These are phyloP conservation scores for Genyomyrus donnyi DNA, from an alignment of 2,113 vertebrate genomes.

Conservation along the genomic window DNA sequence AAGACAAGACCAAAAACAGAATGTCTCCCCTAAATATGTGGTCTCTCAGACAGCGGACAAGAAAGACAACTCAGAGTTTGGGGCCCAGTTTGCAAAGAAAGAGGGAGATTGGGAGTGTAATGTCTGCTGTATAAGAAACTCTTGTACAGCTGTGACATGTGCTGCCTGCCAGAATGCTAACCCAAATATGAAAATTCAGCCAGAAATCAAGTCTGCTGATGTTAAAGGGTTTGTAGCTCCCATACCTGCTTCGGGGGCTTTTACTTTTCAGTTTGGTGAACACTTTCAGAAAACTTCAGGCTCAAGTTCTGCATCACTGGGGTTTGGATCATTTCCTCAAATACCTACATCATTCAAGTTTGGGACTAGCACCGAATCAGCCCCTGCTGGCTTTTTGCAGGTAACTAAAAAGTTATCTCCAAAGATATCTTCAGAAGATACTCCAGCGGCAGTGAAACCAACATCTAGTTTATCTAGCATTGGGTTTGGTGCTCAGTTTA, in stretches of 20 bases:
- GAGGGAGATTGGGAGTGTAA: constrained; percentile 74
- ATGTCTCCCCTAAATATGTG: constrained; percentile 23
- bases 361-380: background rate
- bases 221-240: constrained; percentile 11
- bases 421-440: background rate
- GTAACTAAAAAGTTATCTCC: constrained; percentile 44
- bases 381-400: constrained; percentile 42
- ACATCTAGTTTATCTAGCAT: background rate
- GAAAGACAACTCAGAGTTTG: constrained; percentile 39
- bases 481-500: constrained; percentile 48
- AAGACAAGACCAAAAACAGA: constrained; percentile 26
- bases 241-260: background rate
- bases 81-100: constrained; percentile 66
- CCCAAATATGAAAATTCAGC: constrained; percentile 41
- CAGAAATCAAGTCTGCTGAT: constrained; percentile 31
- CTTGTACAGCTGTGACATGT: constrained; percentile 54
- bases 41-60: constrained; percentile 7
- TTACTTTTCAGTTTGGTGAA: constrained; percentile 15
- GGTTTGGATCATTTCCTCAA: constrained; percentile 9
- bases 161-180: constrained; percentile 60
- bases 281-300: background rate
- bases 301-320: background rate
- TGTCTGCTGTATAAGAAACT: constrained; percentile 68
- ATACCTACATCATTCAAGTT: constrained; percentile 13
- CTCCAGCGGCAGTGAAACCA: background rate